Conservation (phyloP, 2,113 vertebrate genomes). For the Phrynosoma blainvillii region DNA sequence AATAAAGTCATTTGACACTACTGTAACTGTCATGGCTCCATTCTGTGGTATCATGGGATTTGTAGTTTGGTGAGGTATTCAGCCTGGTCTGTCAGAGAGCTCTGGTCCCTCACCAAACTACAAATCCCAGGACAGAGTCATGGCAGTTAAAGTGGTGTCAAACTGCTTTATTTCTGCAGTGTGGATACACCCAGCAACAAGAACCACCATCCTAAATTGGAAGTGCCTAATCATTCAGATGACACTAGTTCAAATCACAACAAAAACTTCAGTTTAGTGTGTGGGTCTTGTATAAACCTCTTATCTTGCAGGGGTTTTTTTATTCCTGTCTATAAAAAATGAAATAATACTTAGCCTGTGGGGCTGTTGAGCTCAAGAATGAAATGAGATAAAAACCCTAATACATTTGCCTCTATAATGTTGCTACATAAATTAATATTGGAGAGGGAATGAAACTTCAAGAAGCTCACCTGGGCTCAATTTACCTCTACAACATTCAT, state of each 20-base stretch:
- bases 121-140: too few species aligned
- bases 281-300: neutral
- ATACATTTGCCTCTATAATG: neutral
- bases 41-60: too few species aligned
- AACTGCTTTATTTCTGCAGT: too few species aligned
- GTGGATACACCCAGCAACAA: too few species aligned
- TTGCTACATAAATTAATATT: neutral
- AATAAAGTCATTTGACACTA: too few species aligned
- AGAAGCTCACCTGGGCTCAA: neutral
- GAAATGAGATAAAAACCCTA: neutral
- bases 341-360: neutral
- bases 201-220: too few species aligned
- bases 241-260: neutral
- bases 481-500: slow-evolving; percentile 5
- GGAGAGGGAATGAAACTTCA: neutral
- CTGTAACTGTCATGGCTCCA: too few species aligned
- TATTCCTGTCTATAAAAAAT: neutral
- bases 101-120: too few species aligned
- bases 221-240: neutral
- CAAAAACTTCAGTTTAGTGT: neutral
- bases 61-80: too few species aligned
- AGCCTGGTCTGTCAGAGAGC: too few species aligned
- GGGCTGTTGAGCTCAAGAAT: neutral
- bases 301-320: neutral
- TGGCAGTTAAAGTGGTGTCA: too few species aligned